phyloP scores from a whole-genome alignment of 2,888 invertebrate species.

The Electrophaes corylata region DNA sequence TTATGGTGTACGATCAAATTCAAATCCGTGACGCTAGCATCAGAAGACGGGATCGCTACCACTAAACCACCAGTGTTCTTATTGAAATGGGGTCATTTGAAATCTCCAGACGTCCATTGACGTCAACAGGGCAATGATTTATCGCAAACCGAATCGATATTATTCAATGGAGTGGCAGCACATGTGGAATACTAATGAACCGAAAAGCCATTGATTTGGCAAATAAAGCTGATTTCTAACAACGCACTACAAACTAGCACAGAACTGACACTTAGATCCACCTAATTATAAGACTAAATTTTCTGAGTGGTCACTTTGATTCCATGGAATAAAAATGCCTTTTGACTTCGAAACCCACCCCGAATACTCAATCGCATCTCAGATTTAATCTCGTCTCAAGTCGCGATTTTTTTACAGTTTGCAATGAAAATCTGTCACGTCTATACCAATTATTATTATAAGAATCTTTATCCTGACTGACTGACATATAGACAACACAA shows the following conservation, averaged over 20 bases:
- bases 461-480: too few species aligned
- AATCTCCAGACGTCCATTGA: conserved; percentile 12
- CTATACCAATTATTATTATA: too few species aligned
- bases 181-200: conserved; percentile 19
- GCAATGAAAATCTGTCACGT: too few species aligned
- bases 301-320: too few species aligned
- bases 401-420: too few species aligned
- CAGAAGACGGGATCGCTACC: background rate
- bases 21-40: background rate
- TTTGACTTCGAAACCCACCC: too few species aligned
- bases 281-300: background rate
- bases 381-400: too few species aligned
- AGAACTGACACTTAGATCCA: too few species aligned
- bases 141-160: conserved; percentile 11
- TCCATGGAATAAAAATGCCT: too few species aligned
- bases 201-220: background rate
- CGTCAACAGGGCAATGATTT: conserved; percentile 22
- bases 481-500: too few species aligned
- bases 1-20: too few species aligned
- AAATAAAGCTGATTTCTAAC: background rate
- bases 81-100: conserved; percentile 1
- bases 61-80: background rate
- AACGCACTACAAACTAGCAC: background rate
- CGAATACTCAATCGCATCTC: too few species aligned
- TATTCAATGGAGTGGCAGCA: conserved; percentile 10